Conservation (phyloP, 2,113 vertebrate genomes). For the Catharus minimus region DNA sequence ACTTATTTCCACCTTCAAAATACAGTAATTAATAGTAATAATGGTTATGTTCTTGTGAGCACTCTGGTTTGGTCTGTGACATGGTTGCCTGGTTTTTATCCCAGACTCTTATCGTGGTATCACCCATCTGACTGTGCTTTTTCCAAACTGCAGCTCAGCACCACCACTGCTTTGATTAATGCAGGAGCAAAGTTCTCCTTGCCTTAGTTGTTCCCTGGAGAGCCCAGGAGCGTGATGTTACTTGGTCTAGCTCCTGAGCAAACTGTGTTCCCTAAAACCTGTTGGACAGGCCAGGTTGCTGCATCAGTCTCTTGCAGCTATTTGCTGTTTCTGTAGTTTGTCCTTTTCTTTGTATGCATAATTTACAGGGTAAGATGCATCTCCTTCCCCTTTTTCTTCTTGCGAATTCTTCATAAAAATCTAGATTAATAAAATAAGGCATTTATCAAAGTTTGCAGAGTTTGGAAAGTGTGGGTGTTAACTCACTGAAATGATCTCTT, state of each 20-base stretch:
- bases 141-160: not conserved
- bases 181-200: not conserved
- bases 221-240: not conserved
- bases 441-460: not conserved
- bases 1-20: not conserved
- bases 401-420: not conserved
- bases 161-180: not conserved
- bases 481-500: not conserved
- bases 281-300: not conserved
- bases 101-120: not conserved
- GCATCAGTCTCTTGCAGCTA: not conserved
- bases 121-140: not conserved
- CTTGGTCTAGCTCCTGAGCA: not conserved
- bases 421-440: not conserved
- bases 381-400: not conserved
- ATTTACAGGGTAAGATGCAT: not conserved
- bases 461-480: not conserved
- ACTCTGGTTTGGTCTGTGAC: not conserved
- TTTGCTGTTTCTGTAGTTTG: not conserved
- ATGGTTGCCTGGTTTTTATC: fast-evolving
- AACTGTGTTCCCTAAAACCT: not conserved
- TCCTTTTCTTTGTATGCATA: not conserved
- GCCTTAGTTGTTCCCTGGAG: not conserved
- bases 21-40: not conserved
- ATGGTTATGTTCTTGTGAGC: not conserved